Evolutionary conservation across 2,797 vertebrate genomes (phyloP).

Genomic region (Pagetopsis macropterus): DNA sequence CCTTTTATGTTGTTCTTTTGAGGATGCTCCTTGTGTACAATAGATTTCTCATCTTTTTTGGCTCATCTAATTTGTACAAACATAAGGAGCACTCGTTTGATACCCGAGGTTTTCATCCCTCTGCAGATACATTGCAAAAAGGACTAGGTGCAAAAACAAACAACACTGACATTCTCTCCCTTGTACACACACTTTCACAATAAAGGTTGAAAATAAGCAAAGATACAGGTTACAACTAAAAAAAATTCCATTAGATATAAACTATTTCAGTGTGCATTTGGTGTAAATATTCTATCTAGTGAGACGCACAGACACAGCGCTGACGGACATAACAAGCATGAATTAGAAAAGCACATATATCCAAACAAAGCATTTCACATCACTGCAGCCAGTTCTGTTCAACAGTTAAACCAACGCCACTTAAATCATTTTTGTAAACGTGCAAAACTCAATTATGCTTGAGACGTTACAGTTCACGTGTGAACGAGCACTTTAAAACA

Average conservation of each 20-base stretch:
- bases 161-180: slow-evolving; percentile 43
- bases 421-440: slow-evolving; percentile 57
- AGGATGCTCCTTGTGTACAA: slow-evolving; percentile 41
- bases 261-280: slow-evolving; percentile 26
- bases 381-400: slow-evolving; percentile 44
- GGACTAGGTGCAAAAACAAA: slow-evolving; percentile 60
- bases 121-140: slow-evolving; percentile 55
- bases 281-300: slow-evolving; percentile 48
- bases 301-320: slow-evolving; percentile 32
- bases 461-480: slow-evolving; percentile 40
- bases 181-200: slow-evolving; percentile 27
- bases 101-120: slow-evolving; percentile 23
- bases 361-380: slow-evolving; percentile 57
- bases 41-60: slow-evolving; percentile 31
- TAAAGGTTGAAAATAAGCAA: slow-evolving; percentile 43
- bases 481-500: slow-evolving; percentile 18
- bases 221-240: slow-evolving; percentile 29
- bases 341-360: slow-evolving; percentile 50
- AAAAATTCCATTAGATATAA: slow-evolving; percentile 24
- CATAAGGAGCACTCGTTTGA: slow-evolving; percentile 54
- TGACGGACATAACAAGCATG: slow-evolving; percentile 37
- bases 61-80: slow-evolving; percentile 53
- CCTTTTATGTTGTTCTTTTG: slow-evolving; percentile 24
- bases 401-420: slow-evolving; percentile 54
- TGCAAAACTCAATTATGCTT: slow-evolving; percentile 58